A percentile compares a stretch with the other conserved stretches of the same genome.
These are phyloP conservation scores for Callorhinus ursinus DNA, from an alignment of 2,113 vertebrate genomes.

Conservation along the genomic window DNA sequence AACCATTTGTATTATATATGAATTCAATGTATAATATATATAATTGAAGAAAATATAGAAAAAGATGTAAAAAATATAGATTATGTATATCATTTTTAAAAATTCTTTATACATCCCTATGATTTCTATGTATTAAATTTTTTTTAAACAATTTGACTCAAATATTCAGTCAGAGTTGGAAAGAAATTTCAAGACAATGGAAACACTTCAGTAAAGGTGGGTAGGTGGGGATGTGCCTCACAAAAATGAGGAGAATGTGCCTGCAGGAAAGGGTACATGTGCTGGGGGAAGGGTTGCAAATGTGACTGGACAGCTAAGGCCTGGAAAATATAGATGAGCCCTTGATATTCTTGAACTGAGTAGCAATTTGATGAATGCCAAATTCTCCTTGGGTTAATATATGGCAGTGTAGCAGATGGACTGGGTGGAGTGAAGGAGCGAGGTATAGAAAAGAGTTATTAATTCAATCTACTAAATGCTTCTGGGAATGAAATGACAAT, in stretches of 20 bases:
- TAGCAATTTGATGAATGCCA: neutral
- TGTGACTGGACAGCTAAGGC: neutral
- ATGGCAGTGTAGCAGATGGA: neutral
- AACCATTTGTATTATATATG: neutral
- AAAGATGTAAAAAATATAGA: neutral
- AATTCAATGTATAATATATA: neutral
- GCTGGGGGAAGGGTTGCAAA: neutral
- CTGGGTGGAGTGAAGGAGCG: neutral
- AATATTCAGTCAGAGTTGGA: neutral
- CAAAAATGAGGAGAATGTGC: neutral
- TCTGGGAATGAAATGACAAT: slow-evolving; percentile 34
- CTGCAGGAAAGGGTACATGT: rapidly evolving
- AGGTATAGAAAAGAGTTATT: neutral
- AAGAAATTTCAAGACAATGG: neutral
- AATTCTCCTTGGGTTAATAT: neutral
- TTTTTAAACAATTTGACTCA: neutral
- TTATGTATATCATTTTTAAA: neutral
- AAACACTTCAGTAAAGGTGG: neutral
- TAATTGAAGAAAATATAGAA: neutral
- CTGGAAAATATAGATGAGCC: neutral
- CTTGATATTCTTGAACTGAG: neutral
- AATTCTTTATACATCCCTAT: neutral
- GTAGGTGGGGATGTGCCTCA: neutral
- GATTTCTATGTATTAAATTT: neutral
- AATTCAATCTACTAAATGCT: slow-evolving; percentile 32